phyloP scores from a whole-genome alignment of 2,113 vertebrate genomes.

The Strix uralensis region DNA sequence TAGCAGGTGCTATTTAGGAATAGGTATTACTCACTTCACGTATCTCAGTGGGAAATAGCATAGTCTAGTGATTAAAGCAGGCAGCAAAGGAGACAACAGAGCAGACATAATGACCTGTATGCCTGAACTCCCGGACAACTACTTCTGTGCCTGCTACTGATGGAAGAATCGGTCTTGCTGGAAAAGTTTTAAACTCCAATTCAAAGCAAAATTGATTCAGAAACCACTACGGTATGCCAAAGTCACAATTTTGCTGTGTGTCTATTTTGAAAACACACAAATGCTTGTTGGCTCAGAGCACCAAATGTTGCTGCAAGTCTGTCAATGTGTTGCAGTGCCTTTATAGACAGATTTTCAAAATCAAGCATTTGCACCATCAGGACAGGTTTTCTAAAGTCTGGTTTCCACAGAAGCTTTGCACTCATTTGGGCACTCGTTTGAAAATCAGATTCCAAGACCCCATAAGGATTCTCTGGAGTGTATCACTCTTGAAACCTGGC shows the following conservation, averaged over 20 bases:
- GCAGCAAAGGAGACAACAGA: neutral
- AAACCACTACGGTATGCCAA: neutral
- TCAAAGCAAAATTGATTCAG: neutral
- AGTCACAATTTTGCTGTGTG: neutral
- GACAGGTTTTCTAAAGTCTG: neutral
- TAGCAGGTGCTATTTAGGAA: constrained; percentile 22
- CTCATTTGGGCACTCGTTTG: neutral
- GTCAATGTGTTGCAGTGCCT: neutral
- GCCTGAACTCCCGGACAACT: neutral
- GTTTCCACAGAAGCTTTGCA: neutral
- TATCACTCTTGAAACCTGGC: neutral
- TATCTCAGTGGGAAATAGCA: neutral
- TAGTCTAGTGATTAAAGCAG: neutral
- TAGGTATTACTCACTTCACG: neutral
- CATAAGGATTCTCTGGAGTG: neutral
- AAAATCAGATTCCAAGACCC: neutral
- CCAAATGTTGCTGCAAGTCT: neutral
- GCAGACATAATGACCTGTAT: neutral
- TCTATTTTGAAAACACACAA: neutral
- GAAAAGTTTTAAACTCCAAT: neutral
- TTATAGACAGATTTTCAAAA: neutral
- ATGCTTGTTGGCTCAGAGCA: neutral
- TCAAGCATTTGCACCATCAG: neutral
- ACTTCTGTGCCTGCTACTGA: neutral
- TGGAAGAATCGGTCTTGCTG: neutral